Evolutionary conservation across 2,113 vertebrate genomes (phyloP).

Genomic region (Noturus placidus): DNA sequence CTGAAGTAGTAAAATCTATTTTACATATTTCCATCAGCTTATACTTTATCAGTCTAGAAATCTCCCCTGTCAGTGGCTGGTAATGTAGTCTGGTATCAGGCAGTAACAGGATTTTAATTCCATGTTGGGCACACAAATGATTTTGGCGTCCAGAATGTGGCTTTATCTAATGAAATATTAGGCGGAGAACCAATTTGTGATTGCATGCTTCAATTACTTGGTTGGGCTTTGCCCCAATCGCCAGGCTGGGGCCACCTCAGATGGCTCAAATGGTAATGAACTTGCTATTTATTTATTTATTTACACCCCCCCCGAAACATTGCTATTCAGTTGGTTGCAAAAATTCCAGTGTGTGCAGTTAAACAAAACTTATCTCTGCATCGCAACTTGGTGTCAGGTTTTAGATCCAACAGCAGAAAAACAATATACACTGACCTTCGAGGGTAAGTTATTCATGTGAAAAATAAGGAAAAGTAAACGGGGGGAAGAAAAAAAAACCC

Average conservation of each 20-base stretch:
- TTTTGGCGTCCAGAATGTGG: slow-evolving; percentile 72
- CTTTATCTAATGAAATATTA: slow-evolving; percentile 78
- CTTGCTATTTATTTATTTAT: slow-evolving; percentile 49
- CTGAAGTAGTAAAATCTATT: slow-evolving; percentile 23
- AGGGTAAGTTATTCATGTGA: background rate
- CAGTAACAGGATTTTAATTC: slow-evolving; percentile 75
- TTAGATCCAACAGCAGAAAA: background rate
- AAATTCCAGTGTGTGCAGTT: background rate
- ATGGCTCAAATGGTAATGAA: slow-evolving; percentile 72
- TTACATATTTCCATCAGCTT: slow-evolving; percentile 39
- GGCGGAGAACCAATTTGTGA: slow-evolving; percentile 78
- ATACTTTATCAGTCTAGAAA: slow-evolving; percentile 46
- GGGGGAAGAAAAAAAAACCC: background rate
- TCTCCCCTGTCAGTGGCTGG: slow-evolving; percentile 33
- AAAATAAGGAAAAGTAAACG: background rate
- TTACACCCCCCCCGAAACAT: too few species aligned
- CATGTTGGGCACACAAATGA: slow-evolving; percentile 72
- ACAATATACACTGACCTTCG: too few species aligned
- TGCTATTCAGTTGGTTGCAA: background rate
- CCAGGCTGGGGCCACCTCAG: slow-evolving; percentile 65
- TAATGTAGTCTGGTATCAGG: slow-evolving; percentile 64
- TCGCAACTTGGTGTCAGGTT: background rate
- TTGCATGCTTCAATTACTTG: slow-evolving; percentile 79
- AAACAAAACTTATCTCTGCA: background rate
- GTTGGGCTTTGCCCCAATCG: slow-evolving; percentile 73